phyloP scores from a whole-genome alignment of 2,113 vertebrate species.

The Seriola aureovittata region DNA sequence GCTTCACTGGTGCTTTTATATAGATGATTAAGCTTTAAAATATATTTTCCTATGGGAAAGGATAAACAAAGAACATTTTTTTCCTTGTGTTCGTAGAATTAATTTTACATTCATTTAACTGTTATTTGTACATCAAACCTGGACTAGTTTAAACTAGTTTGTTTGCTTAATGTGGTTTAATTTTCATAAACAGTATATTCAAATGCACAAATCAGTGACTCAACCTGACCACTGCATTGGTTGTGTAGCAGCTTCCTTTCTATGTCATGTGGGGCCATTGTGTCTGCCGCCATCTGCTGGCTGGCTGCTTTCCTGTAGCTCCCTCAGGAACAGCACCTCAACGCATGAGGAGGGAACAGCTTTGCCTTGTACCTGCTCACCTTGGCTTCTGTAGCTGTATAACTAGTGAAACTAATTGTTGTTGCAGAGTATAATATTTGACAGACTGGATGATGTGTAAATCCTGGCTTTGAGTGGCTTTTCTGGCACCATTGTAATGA shows the following conservation, averaged over 20 bases:
- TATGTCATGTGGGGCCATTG: conserved; percentile 65
- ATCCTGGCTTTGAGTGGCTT: conserved; percentile 71
- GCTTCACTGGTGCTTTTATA: background rate
- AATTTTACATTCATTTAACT: conserved; percentile 5
- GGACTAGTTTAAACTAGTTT: background rate
- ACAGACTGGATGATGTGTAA: conserved; percentile 26
- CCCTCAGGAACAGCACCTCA: conserved; percentile 63
- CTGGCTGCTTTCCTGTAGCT: conserved; percentile 71
- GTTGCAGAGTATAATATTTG: conserved; percentile 19
- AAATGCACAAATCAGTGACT: conserved; percentile 53
- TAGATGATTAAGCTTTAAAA: conserved; percentile 6
- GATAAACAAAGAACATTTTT: background rate
- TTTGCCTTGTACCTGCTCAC: conserved; percentile 65
- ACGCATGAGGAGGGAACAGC: conserved; percentile 76
- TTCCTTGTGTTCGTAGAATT: background rate
- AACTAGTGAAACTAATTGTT: conserved; percentile 19
- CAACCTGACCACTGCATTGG: conserved; percentile 45
- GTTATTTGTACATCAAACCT: background rate
- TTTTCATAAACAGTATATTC: conserved; percentile 6
- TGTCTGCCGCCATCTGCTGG: conserved; percentile 77
- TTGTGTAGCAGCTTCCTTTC: conserved; percentile 70
- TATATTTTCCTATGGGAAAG: background rate
- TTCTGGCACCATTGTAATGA: conserved; percentile 39
- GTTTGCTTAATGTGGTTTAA: background rate
- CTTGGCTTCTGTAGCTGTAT: conserved; percentile 52